Conservation (phyloP, 2,113 vertebrate species). For the Corythornis madagascariensis region DNA sequence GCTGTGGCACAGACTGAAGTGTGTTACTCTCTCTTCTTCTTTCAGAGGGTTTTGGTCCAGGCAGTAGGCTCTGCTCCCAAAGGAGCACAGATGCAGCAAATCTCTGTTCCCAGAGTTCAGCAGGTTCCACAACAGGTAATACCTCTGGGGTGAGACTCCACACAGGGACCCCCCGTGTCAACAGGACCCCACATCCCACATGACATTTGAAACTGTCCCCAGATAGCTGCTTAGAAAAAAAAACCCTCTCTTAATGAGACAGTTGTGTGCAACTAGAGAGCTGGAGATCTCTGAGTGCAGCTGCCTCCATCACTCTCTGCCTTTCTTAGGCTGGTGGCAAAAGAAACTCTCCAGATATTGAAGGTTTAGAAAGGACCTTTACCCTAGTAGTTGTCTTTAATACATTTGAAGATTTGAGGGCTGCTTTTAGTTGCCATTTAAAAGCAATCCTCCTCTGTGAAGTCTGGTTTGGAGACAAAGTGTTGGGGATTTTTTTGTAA, state of each 20-base stretch:
- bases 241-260: not conserved
- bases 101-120: conserved; percentile 88
- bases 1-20: not conserved
- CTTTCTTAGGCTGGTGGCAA: not conserved
- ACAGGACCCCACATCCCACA: not conserved
- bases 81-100: conserved; percentile 87
- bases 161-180: not conserved
- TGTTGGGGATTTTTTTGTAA: not conserved
- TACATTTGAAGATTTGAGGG: not conserved
- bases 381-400: not conserved
- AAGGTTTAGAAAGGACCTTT: not conserved
- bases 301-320: not conserved
- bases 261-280: not conserved
- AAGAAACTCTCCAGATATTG: not conserved
- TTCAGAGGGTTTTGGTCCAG: conserved; percentile 94
- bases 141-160: not conserved
- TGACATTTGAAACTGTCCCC: not conserved
- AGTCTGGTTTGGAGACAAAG: not conserved
- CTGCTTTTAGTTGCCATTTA: not conserved
- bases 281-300: not conserved
- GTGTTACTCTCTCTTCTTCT: not conserved
- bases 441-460: not conserved
- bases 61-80: conserved; percentile 89
- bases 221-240: not conserved
- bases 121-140: conserved; percentile 94